Conservation (phyloP, 2,113 vertebrate species). For the Saccopteryx leptura region DNA sequence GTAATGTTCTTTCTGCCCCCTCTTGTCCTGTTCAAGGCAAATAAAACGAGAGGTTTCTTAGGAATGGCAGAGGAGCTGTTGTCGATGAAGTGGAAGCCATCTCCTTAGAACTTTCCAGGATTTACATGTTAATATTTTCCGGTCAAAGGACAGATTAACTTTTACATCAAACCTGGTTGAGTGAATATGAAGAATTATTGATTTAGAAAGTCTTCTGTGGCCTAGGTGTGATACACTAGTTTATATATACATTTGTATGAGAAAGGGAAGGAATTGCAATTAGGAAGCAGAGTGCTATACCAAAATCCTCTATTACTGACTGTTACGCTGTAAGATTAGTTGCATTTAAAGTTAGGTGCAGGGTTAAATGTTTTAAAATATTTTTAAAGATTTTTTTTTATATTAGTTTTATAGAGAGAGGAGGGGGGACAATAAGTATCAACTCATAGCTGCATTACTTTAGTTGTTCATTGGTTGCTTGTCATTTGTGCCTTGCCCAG, state of each 20-base stretch:
- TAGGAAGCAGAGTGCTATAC: neutral
- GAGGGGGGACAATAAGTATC: too few species aligned
- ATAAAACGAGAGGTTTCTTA: neutral
- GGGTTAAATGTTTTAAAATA: neutral
- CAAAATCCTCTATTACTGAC: neutral
- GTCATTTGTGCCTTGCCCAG: too few species aligned
- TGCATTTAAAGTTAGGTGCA: neutral
- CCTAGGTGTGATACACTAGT: neutral
- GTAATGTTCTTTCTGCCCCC: neutral
- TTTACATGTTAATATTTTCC: neutral
- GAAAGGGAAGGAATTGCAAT: neutral
- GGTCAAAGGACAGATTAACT: neutral
- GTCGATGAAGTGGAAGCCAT: neutral
- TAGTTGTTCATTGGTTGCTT: too few species aligned
- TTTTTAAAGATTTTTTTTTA: too few species aligned
- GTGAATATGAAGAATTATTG: neutral
- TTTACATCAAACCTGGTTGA: neutral
- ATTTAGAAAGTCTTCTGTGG: neutral
- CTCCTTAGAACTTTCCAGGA: neutral
- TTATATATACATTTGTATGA: neutral
- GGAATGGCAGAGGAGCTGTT: neutral
- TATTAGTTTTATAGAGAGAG: too few species aligned
- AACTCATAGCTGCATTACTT: too few species aligned
- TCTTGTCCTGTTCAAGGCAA: neutral
- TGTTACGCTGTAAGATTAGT: too few species aligned